Percentiles rank a stretch among this genome's conserved stretches.
Evolutionary conservation across 2,797 vertebrate genomes (phyloP).

Genomic region (Acestrorhynchus altus): DNA sequence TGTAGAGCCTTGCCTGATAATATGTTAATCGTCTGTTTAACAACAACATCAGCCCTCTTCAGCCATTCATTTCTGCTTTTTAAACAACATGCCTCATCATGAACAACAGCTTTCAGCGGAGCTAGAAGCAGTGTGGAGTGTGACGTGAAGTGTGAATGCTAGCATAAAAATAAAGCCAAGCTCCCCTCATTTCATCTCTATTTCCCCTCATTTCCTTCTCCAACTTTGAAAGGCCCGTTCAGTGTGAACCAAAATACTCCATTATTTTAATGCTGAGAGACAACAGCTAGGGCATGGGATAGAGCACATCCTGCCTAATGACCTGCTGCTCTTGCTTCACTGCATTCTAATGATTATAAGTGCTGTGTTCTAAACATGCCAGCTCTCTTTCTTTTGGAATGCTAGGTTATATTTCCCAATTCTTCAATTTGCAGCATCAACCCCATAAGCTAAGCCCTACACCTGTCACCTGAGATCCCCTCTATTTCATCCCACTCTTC

Average conservation of each 20-base stretch:
- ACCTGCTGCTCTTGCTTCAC: constrained; percentile 57
- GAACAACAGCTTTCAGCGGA: constrained; percentile 9
- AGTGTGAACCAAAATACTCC: constrained; percentile 60
- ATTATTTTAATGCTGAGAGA: constrained; percentile 47
- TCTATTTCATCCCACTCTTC: too few species aligned
- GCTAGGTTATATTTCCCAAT: too few species aligned
- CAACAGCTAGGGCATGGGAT: constrained; percentile 34
- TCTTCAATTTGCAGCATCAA: too few species aligned
- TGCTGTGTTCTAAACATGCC: constrained; percentile 1
- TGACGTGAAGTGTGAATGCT: constrained; percentile 19
- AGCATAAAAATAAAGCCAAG: constrained; percentile 20
- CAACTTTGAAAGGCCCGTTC: constrained; percentile 62
- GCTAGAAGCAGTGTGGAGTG: constrained; percentile 32
- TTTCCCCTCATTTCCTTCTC: constrained; percentile 50
- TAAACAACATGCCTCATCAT: constrained; percentile 10
- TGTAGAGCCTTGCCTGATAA: not conserved
- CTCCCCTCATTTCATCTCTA: constrained; percentile 17
- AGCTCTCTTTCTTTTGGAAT: not conserved
- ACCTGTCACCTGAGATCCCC: too few species aligned
- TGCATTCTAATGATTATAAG: constrained; percentile 53
- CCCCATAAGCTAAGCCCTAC: too few species aligned
- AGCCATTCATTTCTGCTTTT: not conserved
- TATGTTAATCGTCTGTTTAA: constrained; percentile 26
- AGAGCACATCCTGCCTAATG: constrained; percentile 59
- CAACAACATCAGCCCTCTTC: constrained; percentile 11